Evolutionary conservation across 2,888 invertebrate species (phyloP).

Genomic region (Leptinotarsa tumamoca): DNA sequence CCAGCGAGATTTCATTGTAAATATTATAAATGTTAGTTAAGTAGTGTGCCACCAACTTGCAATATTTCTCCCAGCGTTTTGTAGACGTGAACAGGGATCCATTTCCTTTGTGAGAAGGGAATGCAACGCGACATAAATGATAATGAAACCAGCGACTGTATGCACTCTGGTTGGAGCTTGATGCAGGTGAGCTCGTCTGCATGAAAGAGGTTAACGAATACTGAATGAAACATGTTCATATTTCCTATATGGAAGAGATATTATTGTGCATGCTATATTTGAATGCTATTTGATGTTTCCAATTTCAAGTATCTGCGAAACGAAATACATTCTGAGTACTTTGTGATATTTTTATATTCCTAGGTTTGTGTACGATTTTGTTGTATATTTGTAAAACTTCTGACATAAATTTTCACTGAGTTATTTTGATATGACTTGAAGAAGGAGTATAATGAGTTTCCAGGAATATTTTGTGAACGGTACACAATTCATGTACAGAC

Average conservation of each 20-base stretch:
- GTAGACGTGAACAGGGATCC: slow-evolving; percentile 46
- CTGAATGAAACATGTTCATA: background rate
- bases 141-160: slow-evolving; percentile 16
- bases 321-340: background rate
- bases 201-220: slow-evolving; percentile 16
- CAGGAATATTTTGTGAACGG: no score
- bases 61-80: slow-evolving; percentile 48
- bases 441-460: no score
- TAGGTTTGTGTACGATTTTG: no score
- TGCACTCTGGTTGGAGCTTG: slow-evolving; percentile 27
- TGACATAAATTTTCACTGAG: no score
- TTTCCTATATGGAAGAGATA: background rate
- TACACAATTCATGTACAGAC: no score
- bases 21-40: slow-evolving; percentile 39
- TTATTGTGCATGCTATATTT: background rate
- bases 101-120: slow-evolving; percentile 30
- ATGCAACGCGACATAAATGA: slow-evolving; percentile 24
- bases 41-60: slow-evolving; percentile 45
- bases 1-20: slow-evolving; percentile 42
- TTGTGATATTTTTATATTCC: background rate
- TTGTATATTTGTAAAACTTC: no score
- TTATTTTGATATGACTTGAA: no score
- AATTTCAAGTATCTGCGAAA: background rate
- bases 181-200: slow-evolving; percentile 23
- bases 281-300: background rate